Conservation (phyloP, 2,888 invertebrate genomes). For the Mesochorus sp. region DNA sequence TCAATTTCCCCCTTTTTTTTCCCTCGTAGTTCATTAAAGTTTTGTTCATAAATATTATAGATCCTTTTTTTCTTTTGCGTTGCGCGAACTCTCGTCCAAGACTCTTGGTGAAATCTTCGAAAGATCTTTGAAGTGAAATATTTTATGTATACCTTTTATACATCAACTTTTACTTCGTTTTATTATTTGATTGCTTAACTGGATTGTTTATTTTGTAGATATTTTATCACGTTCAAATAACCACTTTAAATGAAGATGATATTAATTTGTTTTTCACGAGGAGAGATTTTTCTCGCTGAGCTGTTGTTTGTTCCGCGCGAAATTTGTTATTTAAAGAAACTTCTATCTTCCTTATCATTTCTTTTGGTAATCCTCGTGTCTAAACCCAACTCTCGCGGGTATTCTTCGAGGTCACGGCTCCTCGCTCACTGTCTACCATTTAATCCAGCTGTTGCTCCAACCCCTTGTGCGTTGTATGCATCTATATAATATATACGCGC, state of each 20-base stretch:
- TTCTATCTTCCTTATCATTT: neutral
- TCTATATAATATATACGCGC: conserved; percentile 7
- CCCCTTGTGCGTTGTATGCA: neutral
- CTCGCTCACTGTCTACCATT: neutral
- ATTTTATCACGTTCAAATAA: neutral
- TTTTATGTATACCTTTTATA: neutral
- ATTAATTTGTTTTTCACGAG: too few species aligned
- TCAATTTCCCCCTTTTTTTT: conserved; percentile 45
- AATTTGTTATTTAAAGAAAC: neutral
- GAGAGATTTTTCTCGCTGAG: too few species aligned
- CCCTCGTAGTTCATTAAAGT: conserved; percentile 5
- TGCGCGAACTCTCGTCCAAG: conserved; percentile 4
- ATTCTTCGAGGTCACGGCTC: conserved; percentile 11
- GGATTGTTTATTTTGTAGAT: neutral
- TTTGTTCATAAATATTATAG: conserved; percentile 28
- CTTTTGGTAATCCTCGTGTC: neutral
- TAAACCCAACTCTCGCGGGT: neutral
- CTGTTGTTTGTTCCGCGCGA: too few species aligned
- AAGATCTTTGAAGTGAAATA: neutral
- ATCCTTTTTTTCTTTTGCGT: conserved; percentile 6
- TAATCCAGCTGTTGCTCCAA: conserved; percentile 27
- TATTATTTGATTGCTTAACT: neutral
- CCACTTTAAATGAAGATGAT: neutral
- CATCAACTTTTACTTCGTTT: neutral
- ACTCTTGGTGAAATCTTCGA: neutral